Conservation (phyloP, 2,888 invertebrate species). For the Hypselothyrea guttata region DNA sequence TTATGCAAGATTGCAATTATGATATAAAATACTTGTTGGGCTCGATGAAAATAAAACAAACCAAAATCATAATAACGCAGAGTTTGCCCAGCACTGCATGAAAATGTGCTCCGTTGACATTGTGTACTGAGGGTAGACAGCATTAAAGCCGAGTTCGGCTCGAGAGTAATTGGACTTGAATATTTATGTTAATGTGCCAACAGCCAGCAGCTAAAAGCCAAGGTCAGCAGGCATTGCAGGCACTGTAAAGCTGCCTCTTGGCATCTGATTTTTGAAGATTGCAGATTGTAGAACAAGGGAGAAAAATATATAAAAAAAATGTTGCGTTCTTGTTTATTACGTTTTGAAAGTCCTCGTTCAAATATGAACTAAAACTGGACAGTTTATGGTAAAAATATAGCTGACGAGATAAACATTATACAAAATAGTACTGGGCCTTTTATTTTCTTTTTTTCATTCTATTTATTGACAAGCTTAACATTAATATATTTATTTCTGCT, state of each 20-base stretch:
- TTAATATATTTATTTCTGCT: no score
- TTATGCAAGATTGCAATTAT: slow-evolving; percentile 74
- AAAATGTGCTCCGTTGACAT: background rate
- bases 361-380: no score
- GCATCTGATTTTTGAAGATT: no score
- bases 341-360: no score
- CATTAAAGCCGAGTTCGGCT: slow-evolving; percentile 30
- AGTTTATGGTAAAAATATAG: no score
- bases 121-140: slow-evolving; percentile 21
- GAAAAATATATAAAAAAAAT: background rate
- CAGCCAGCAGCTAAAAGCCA: slow-evolving; percentile 29
- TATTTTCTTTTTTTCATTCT: no score
- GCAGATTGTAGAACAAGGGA: background rate
- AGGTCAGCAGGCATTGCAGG: slow-evolving; percentile 23
- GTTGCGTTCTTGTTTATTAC: no score
- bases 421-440: no score
- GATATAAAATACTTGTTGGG: slow-evolving; percentile 62
- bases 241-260: background rate
- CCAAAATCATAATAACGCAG: slow-evolving; percentile 3
- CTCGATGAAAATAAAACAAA: slow-evolving; percentile 23
- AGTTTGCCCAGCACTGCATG: background rate
- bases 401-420: no score
- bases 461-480: no score
- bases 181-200: slow-evolving; percentile 37
- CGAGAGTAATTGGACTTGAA: slow-evolving; percentile 9